phyloP scores from a whole-genome alignment of 2,888 invertebrate species.

The Ormyrus labotus region DNA sequence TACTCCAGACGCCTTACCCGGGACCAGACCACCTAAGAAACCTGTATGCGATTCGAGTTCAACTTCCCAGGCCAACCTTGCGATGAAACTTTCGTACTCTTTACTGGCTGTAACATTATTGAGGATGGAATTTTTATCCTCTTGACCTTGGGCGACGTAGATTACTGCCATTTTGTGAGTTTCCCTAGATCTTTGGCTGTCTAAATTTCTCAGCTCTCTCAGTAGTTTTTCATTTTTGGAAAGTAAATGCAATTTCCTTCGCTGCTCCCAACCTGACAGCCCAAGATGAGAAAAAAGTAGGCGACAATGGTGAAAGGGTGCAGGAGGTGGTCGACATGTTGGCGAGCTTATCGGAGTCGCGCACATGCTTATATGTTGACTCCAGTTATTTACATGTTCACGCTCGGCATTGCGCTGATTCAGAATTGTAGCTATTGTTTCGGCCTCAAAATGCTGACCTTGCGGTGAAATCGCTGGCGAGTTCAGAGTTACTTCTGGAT shows the following conservation, averaged over 20 bases:
- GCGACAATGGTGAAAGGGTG: constrained; percentile 90
- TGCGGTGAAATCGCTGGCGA: constrained; percentile 87
- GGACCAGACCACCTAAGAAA: constrained; percentile 94
- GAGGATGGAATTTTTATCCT: constrained; percentile 95
- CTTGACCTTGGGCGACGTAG: constrained; percentile 98
- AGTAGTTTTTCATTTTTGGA: constrained; percentile 92
- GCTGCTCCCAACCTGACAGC: constrained; percentile 91
- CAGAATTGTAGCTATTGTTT: constrained; percentile 89
- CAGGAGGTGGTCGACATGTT: constrained; percentile 77
- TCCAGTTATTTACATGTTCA: constrained; percentile 80
- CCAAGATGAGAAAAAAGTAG: constrained; percentile 94
- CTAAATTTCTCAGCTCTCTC: constrained; percentile 93
- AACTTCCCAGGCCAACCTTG: constrained; percentile 87
- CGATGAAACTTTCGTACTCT: constrained; percentile 92
- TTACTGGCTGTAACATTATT: constrained; percentile 94
- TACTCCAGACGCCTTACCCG: constrained; percentile 92
- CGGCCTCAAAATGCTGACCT: constrained; percentile 86
- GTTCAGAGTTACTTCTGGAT: constrained; percentile 81
- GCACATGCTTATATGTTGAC: constrained; percentile 75
- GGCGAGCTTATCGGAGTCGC: constrained; percentile 77
- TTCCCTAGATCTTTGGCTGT: constrained; percentile 92
- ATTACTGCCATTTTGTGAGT: constrained; percentile 98
- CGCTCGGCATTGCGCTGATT: constrained; percentile 91
- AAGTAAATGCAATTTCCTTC: constrained; percentile 89
- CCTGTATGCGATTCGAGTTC: constrained; percentile 96